These are phyloP conservation scores for Dolichallabes microphthalmus DNA, from an alignment of 2,113 vertebrate genomes.

Conservation along the genomic window DNA sequence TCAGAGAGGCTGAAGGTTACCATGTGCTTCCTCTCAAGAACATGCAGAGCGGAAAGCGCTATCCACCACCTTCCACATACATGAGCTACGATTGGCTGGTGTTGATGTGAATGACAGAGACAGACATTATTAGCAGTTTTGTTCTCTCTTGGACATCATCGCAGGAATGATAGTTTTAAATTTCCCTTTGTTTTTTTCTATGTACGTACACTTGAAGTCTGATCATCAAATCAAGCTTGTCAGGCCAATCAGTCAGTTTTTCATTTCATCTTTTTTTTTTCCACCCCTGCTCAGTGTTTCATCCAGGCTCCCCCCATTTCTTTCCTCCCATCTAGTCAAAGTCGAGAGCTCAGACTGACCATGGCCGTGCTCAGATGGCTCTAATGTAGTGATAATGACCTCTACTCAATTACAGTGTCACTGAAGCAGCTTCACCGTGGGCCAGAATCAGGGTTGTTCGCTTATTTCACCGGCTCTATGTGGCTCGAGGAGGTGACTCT, in stretches of 20 bases:
- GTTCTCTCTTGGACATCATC: background rate
- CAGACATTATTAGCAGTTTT: background rate
- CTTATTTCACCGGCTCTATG: slow-evolving; percentile 3
- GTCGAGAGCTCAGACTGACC: no score
- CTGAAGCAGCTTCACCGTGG: slow-evolving; percentile 11
- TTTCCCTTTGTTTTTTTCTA: background rate
- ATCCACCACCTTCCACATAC: background rate
- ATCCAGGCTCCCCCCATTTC: no score
- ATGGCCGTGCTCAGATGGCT: background rate
- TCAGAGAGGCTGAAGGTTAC: no score
- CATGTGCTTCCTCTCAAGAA: no score
- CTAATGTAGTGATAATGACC: slow-evolving; percentile 28
- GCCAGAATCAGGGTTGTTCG: background rate
- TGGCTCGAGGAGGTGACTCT: background rate
- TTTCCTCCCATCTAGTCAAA: background rate
- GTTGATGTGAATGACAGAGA: background rate
- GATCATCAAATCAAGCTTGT: background rate
- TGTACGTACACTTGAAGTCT: background rate
- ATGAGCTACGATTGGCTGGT: background rate
- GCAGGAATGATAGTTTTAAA: no score
- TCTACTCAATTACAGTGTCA: background rate
- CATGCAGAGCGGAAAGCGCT: no score
- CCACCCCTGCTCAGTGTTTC: background rate
- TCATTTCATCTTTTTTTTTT: background rate
- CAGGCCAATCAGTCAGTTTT: background rate